Conservation (phyloP, 2,888 invertebrate genomes). For the Parnassius mnemosyne region DNA sequence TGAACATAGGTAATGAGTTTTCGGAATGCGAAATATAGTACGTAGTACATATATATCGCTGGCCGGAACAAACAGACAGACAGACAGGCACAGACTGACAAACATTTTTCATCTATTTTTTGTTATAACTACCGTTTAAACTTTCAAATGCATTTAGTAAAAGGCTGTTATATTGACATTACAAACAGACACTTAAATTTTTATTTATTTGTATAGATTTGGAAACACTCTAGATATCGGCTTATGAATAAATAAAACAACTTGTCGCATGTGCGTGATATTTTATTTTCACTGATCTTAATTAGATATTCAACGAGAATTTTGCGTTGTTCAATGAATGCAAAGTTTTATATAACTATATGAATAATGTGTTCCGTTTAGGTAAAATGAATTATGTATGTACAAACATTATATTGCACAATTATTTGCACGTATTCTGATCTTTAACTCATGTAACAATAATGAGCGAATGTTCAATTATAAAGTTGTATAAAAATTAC, state of each 20-base stretch:
- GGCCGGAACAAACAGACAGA: too few relatives aligned
- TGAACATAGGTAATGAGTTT: too few relatives aligned
- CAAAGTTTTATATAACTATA: conserved; percentile 66
- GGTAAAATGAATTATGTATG: conserved; percentile 58
- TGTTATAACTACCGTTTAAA: too few relatives aligned
- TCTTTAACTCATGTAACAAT: conserved; percentile 50
- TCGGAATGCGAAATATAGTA: too few relatives aligned
- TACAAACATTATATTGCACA: conserved; percentile 39
- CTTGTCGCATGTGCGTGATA: conserved; percentile 76
- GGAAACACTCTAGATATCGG: too few relatives aligned
- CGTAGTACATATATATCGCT: too few relatives aligned
- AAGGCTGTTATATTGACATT: too few relatives aligned
- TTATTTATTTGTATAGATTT: too few relatives aligned
- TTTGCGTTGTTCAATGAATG: conserved; percentile 68
- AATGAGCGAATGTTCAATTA: conserved; percentile 58
- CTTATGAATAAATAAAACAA: conserved; percentile 53
- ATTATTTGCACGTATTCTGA: conserved; percentile 46
- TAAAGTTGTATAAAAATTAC: conserved; percentile 64
- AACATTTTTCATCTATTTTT: too few relatives aligned
- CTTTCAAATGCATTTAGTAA: too few relatives aligned
- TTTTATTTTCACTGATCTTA: conserved; percentile 74
- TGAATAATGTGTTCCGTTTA: conserved; percentile 72
- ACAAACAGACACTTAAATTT: too few relatives aligned
- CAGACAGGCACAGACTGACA: too few relatives aligned
- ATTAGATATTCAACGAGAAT: conserved; percentile 57